Evolutionary conservation across 2,797 vertebrate genomes (phyloP), one percentile per base, ranked within the genome.

Genomic region (Anomalospiza imberbis): DNA sequence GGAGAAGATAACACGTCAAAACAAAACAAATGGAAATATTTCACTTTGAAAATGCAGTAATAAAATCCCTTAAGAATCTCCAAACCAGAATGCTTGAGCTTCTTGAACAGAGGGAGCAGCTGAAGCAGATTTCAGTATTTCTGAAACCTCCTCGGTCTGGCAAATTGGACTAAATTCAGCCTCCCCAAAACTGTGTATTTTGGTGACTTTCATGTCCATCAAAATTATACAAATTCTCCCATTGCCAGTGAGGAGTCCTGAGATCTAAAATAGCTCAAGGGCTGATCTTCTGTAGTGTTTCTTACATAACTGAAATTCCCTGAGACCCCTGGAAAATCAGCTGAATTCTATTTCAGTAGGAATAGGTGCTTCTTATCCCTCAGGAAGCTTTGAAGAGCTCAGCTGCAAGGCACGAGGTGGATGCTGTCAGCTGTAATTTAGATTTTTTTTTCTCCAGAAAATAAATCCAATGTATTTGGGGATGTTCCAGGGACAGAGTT

Each of bases 381-480:
- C 17, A 78, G 66, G 91, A 71, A 89, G 93, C 86, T 92, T 7
- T 91, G 89, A 77, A 95, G 89, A 88, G 91, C 84, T 93, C 92
- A 92, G 89, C 92, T 97, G 88, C 86, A 89, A 93, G 71, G 80
- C 86, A 94, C 15, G 18, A 86, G 67, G 67, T 74, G 26, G 75
- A 85, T 90, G 80, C 81, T 91, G 80, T 38, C 93, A 95, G 90
- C 63, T 87, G 34, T 4, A 53, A 32, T 85, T 76, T 10, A 20
- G 45, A 12, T 4, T 4, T 17, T 4, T 21, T 38, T 60, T 42
- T 29, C 1, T 2, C 12, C 13, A 18, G 28, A 74, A 63, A 74
- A 40, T 21, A 79, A 87, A 91, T 34, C 9, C 53, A 73, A 1
- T 29, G 20, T 63, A 54, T 34, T 93, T 47, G 75, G 42, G 81